Base-by-base conservation (phyloP, 2,888 invertebrate genomes). In the Ashinkailepas kermadecensis region DNA sequence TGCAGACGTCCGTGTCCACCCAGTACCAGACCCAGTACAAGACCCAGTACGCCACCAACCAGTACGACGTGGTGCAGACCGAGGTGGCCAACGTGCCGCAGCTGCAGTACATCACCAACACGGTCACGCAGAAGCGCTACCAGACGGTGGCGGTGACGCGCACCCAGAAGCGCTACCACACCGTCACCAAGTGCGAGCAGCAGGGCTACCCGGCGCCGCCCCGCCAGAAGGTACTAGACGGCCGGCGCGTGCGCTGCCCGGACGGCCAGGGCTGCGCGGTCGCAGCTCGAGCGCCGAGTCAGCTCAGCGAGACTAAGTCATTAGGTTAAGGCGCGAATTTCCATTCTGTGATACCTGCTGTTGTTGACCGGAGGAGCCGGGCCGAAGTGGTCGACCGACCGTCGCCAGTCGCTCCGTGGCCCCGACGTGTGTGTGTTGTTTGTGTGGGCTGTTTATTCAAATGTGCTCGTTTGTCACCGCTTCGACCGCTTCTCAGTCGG, bases 311-410 rank as follows among this genome's bases (percentile, higher is more conserved):
- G 74, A 15, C 54, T 56, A 56, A 74, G 74, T 74, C 74, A 74
- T 74, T 79, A 79, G 79, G 58, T 23, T 79, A 79, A 58, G 79
- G 54, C 79, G 79, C 79, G 79, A 79, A 79, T 79, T 58, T 58
- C 79, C 79, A 79, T 25, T 15, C 79, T 79, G 79, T 79, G 79
- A 79, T 79, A 79, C 59, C 23, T 18, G 15, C 0, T 25, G 39
- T 12, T 74, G 74, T 74, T 74, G 74, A 74, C 54, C 74, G n/a
- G 67, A 25, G 74, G 74, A 74, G 54, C 74, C 10, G 56, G 54
- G 56, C 21, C 21, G 74, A 74, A 74, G 56, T 74, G 39, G 54
- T 74, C 12, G n/a, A 25, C 54, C 74, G 54, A 21, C 67, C 11
- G 74, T 54, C 74, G 74, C 74, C 74, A 74, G 74, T 74, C 74